These are phyloP conservation scores for Ciconia nigra DNA, from an alignment of 2,797 vertebrate species.

Conservation along the genomic window DNA sequence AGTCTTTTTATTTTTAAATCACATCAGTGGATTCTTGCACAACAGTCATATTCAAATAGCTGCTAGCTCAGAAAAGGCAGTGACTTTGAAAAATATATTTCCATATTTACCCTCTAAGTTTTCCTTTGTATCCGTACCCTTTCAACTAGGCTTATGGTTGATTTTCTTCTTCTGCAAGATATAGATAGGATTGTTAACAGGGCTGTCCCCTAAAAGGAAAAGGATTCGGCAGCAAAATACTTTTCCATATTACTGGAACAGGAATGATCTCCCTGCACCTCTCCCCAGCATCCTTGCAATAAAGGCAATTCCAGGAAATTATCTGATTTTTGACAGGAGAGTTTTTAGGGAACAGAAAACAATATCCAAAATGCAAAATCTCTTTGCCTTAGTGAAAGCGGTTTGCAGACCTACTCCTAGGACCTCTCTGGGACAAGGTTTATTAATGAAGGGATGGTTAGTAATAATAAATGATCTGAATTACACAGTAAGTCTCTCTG, in stretches of 20 bases:
- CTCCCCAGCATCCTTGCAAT: background rate
- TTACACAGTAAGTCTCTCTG: background rate
- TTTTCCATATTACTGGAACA: background rate
- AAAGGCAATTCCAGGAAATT: background rate
- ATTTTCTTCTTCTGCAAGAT: constrained; percentile 27
- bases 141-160: background rate
- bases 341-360: background rate
- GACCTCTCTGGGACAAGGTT: background rate
- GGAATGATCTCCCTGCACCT: background rate
- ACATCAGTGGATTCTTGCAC: background rate
- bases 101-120: background rate
- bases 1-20: constrained; percentile 58
- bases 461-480: background rate
- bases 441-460: background rate
- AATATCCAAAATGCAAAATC: background rate
- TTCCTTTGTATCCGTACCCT: background rate
- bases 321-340: background rate
- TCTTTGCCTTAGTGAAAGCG: background rate
- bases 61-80: constrained; percentile 15
- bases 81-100: constrained; percentile 24
- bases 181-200: background rate
- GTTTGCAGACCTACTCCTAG: background rate
- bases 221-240: background rate
- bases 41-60: constrained; percentile 17
- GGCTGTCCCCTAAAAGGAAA: background rate